Conservation (phyloP, 2,113 vertebrate species). For the Rattus rattus region DNA sequence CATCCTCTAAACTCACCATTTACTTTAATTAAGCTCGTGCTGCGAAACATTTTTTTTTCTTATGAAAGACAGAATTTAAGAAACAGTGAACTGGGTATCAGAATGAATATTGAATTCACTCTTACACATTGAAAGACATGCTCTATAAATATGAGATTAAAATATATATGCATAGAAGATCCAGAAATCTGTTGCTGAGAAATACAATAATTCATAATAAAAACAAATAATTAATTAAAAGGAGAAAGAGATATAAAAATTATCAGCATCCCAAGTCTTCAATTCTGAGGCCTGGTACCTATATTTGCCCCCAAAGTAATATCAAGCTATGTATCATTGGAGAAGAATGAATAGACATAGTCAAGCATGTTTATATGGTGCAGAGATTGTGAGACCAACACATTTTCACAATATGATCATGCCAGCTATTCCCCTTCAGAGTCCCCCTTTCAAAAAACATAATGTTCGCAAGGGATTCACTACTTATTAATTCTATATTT, state of each 20-base stretch:
- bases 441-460: background rate
- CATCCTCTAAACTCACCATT: slow-evolving; percentile 25
- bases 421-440: background rate
- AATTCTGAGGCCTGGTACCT: slow-evolving; percentile 81
- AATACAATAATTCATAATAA: slow-evolving; percentile 69
- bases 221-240: slow-evolving; percentile 79
- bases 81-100: background rate
- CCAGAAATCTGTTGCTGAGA: slow-evolving; percentile 24
- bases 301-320: slow-evolving; percentile 80
- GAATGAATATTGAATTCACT: background rate
- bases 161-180: background rate
- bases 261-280: slow-evolving; percentile 75
- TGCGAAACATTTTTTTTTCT: background rate
- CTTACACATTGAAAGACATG: background rate
- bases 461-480: background rate
- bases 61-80: slow-evolving; percentile 33
- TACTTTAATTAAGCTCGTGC: slow-evolving; percentile 75
- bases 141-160: slow-evolving; percentile 21
- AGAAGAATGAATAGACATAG: slow-evolving; percentile 82
- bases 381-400: slow-evolving; percentile 80
- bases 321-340: slow-evolving; percentile 81
- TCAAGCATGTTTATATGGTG: slow-evolving; percentile 78
- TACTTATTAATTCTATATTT: slow-evolving; percentile 14
- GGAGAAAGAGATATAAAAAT: slow-evolving; percentile 79
- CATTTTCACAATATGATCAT: background rate